Base-by-base conservation (phyloP, 2,797 vertebrate species). In the Syndactyla subalaris region DNA sequence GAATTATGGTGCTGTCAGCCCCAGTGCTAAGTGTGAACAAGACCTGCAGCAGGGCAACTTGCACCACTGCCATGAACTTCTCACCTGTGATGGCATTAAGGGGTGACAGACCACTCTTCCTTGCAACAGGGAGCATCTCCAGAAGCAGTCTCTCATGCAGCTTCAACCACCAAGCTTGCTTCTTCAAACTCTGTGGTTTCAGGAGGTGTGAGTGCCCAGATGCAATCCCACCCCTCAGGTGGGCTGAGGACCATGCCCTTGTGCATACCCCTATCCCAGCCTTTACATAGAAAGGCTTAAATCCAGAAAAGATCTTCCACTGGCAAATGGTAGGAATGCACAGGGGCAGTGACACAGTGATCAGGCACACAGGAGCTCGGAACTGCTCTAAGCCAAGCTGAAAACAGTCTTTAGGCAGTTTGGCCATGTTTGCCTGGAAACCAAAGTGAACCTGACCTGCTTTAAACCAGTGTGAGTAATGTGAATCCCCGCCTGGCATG, bases 401-500 rank as follows among this genome's bases (percentile, higher is more conserved):
- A 27, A 63, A 86, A 43, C 34, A 72, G 17, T 54, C 62, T 66
- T 65, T 2, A 70, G 74, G 71, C 63, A 62, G 20, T 58, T 76
- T 79, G 84, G 67, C 63, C 78, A 87, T 70, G 62, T 84, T 80
- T 94, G 86, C 63, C 84, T 92, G 87, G 51, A 93, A 92, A 82
- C n/a, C 74, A 70, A 79, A 89, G 77, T 5, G 3, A 91, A 87
- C 63, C 48, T 87, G 91, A 96, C 96, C 91, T 91, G 82, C 63
- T 95, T 77, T 59, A 85, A 87, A 71, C 38, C 65, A n/a, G 34
- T 9, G 59, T 93, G 84, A 92, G 95, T 91, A 96, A 95, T 70
- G 59, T 67, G 96, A 91, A 74, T 79, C 87, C 39, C 0, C 0
- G 38, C 75, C 78, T 79, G 65, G 14, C 3, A 6, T 2, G 29